Base-by-base conservation (phyloP, 2,888 invertebrate genomes). In the Diaphora mendica region DNA sequence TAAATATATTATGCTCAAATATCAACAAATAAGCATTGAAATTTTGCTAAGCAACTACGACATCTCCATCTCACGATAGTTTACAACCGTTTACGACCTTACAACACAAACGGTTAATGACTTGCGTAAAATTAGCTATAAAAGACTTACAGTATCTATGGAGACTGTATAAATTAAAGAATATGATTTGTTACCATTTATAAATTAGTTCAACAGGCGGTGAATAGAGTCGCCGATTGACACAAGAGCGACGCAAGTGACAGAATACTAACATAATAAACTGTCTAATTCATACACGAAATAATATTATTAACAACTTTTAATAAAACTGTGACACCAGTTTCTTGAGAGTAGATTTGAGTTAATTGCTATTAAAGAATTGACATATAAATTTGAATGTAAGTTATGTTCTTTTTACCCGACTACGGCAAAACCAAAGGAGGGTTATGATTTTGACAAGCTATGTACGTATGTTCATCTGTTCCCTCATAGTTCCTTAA, bases 201-300 rank as follows among this genome's bases (percentile, higher is more conserved):
- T 85, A 85, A 87, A 87, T 89, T 87, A 86, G 84, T 85, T 86
- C 85, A 89, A 88, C 86, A 81, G 83, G 79, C 77, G 71, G 74
- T 76, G 76, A 79, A 83, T 82, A 79, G 80, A 83, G 80, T 79
- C 78, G 77, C 17, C 70, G 71, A 72, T 70, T 73, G 73, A 80
- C 68, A 68, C 55, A 20, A 13, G 44, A 23, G 48, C 23, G 72
- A 51, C 70, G 48, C 51, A 76, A 77, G 75, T 72, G 68, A 77
- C 77, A 66, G 55, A 72, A 72, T 70, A 48, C 70, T 68, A 33
- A 39, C 64, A 59, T 62, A n/a, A 68, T 59, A 48, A 13, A 48
- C 20, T 42, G 35, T 33, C 39, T 44, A 44, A 35, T 35, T 7
- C 59, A 59, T 35, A 8, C 44, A 35, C n/a, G 26, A n/a, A 30